phyloP scores from a whole-genome alignment of 2,888 invertebrate genomes.

The Malthinus seriepunctatus region DNA sequence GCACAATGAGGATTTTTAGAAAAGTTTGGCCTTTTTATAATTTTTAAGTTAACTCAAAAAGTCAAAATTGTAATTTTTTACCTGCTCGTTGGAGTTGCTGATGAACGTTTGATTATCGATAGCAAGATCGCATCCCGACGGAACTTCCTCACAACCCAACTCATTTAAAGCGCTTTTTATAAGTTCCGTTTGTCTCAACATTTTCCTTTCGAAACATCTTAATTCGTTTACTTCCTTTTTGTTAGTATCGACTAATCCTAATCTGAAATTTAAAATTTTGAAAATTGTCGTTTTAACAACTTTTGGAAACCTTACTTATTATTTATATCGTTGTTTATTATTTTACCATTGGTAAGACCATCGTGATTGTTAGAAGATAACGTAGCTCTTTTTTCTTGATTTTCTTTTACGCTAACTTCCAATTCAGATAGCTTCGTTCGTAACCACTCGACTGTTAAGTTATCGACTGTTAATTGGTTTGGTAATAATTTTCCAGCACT shows the following conservation, averaged over 20 bases:
- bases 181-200: slow-evolving; percentile 80
- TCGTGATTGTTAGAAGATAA: slow-evolving; percentile 40
- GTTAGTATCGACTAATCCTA: slow-evolving; percentile 39
- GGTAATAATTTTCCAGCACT: slow-evolving; percentile 84
- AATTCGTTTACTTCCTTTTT: slow-evolving; percentile 77
- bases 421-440: slow-evolving; percentile 78
- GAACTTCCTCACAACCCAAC: slow-evolving; percentile 85
- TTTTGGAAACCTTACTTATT: slow-evolving; percentile 42
- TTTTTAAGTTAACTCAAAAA: background rate
- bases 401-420: slow-evolving; percentile 77
- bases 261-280: slow-evolving; percentile 5
- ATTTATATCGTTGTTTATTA: slow-evolving; percentile 42
- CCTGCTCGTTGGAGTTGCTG: slow-evolving; percentile 69
- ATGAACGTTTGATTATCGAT: slow-evolving; percentile 65
- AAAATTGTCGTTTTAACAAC: slow-evolving; percentile 29
- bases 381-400: slow-evolving; percentile 65
- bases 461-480: slow-evolving; percentile 90
- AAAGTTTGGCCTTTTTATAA: background rate
- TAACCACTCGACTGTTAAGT: slow-evolving; percentile 88
- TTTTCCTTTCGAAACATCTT: slow-evolving; percentile 81
- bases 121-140: slow-evolving; percentile 78
- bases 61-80: slow-evolving; percentile 43
- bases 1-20: background rate
- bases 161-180: slow-evolving; percentile 84
- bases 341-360: slow-evolving; percentile 48